Base-by-base conservation (phyloP, 2,797 vertebrate species). In the Echeneis naucrates region DNA sequence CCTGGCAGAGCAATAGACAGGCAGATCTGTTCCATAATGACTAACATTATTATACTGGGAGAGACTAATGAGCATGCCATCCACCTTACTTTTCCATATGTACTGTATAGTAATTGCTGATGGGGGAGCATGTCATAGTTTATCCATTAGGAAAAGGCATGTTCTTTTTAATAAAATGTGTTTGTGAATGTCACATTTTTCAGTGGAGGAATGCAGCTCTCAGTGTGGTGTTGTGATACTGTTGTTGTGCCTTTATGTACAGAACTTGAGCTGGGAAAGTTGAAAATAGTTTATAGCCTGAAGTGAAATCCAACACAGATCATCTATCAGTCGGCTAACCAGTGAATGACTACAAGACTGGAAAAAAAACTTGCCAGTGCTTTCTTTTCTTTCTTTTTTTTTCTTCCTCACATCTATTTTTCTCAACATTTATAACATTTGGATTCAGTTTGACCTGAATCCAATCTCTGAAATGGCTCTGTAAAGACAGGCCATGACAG, bases 31-130 rank as follows among this genome's bases (percentile, higher is more conserved):
- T 57, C 26, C 8, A 2, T 38, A 44, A 48, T 75, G 44, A 54
- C 7, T 70, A 44, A 75, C 42, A 16, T 16, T 33, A 11, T 67
- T 73, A 37, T n/a, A 51, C 23, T 5, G 44, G 0, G 40, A 52
- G 55, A 68, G 53, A 63, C 38, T 55, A 70, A 79, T 53, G 47
- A 61, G 51, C 48, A 10, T 16, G 13, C 30, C 55, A 52, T 66
- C 55, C 33, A 80, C 23, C 21, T 44, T 32, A 72, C 42, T 10
- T 54, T 8, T 26, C 19, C 16, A 37, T 50, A 26, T 52, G 8
- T 47, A 4, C 40, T 52, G 10, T 47, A 4, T 40, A 19, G 42
- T 70, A 70, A 55, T 50, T 61, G 30, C 11, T 19, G 10, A 37
- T 42, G 26, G 26, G 4, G 35, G 47, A 23, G 16, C 17, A 21